These are phyloP conservation scores for Drosophila nasuta DNA, from an alignment of 1,140 invertebrate species.

Conservation along the genomic window DNA sequence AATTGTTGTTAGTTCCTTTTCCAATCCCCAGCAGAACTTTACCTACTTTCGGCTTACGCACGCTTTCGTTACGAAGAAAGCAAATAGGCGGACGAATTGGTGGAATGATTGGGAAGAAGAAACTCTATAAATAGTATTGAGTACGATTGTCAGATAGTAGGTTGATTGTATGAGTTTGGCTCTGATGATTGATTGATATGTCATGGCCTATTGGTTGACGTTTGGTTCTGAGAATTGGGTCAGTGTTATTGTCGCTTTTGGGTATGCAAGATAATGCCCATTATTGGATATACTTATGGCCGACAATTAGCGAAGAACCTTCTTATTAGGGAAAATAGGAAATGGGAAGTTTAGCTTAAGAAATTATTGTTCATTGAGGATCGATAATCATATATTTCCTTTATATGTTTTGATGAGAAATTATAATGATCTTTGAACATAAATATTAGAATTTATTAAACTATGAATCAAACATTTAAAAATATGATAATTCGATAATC, in stretches of 20 bases:
- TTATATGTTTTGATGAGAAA: no score
- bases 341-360: no score
- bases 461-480: no score
- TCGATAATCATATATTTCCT: no score
- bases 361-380: no score
- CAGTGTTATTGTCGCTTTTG: slow-evolving; percentile 24
- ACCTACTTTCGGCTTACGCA: slow-evolving; percentile 31
- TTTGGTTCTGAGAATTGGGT: slow-evolving; percentile 47
- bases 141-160: slow-evolving; percentile 31
- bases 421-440: no score
- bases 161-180: slow-evolving; percentile 13
- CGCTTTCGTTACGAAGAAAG: slow-evolving; percentile 63
- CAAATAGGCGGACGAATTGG: slow-evolving; percentile 6
- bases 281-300: not conserved
- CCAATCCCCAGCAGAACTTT: slow-evolving; percentile 19
- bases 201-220: slow-evolving; percentile 60
- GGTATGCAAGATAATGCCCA: not conserved
- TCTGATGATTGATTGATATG: slow-evolving; percentile 68
- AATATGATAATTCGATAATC: no score
- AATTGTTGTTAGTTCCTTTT: slow-evolving; percentile 52
- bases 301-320: not conserved
- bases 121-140: slow-evolving; percentile 59
- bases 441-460: no score
- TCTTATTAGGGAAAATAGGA: not conserved
- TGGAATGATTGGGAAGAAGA: slow-evolving; percentile 22